A percentile compares a stretch with the other conserved stretches of the same genome.
Conservation (phyloP, 2,113 vertebrate species). For the Tiliqua scincoides region DNA sequence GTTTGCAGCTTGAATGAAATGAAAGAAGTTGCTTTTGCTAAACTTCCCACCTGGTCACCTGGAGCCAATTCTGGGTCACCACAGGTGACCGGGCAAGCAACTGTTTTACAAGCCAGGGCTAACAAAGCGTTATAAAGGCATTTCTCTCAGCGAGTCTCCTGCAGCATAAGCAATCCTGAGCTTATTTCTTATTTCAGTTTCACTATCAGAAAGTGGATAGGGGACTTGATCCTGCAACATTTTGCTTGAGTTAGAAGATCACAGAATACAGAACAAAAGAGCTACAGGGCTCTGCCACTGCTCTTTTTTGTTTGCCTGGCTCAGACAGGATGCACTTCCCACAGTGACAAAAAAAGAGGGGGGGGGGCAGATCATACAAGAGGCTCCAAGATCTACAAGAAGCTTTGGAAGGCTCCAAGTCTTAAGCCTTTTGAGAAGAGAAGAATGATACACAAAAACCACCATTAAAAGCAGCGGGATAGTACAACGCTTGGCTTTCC, state of each 20-base stretch:
- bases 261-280: not conserved
- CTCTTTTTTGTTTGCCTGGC: not conserved
- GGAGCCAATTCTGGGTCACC: not conserved
- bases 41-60: not conserved
- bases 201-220: not conserved
- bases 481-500: not conserved
- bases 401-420: not conserved
- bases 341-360: not conserved
- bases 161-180: not conserved
- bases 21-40: not conserved
- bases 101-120: not conserved
- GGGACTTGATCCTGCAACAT: not conserved
- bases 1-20: not conserved
- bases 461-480: not conserved
- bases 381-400: no score
- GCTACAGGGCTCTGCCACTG: not conserved
- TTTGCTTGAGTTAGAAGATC: not conserved
- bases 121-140: slow-evolving; percentile 10
- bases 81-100: not conserved
- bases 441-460: accelerated
- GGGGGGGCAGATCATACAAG: not conserved
- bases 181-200: not conserved
- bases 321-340: not conserved
- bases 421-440: not conserved
- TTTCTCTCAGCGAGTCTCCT: slow-evolving; percentile 5